Conservation (phyloP, 1,140 invertebrate genomes). For the Stegodyphus dumicola region DNA sequence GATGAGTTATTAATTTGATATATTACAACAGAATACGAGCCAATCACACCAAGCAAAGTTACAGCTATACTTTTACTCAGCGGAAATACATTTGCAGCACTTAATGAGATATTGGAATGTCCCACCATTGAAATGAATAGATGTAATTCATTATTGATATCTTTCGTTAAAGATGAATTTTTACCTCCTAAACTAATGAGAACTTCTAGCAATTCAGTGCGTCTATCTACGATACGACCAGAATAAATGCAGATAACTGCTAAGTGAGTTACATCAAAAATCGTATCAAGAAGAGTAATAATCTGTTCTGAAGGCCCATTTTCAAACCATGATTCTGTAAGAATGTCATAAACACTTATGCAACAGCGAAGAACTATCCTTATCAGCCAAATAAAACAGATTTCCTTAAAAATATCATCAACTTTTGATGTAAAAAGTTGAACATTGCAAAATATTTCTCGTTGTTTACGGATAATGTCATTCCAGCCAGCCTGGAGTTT, state of each 20-base stretch:
- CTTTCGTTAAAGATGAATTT: background rate
- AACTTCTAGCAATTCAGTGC: background rate
- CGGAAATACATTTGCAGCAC: slow-evolving; percentile 22
- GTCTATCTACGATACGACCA: slow-evolving; percentile 13
- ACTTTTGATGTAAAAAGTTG: background rate
- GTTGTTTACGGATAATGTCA: background rate
- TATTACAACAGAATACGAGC: slow-evolving; percentile 32
- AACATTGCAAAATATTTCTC: slow-evolving; percentile 1
- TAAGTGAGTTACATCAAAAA: slow-evolving; percentile 11
- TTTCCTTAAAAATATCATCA: slow-evolving; percentile 1
- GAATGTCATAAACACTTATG: slow-evolving; percentile 15
- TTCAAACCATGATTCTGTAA: background rate
- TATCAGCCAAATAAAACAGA: slow-evolving; percentile 12
- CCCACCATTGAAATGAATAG: slow-evolving; percentile 25
- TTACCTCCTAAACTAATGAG: background rate
- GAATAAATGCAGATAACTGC: background rate
- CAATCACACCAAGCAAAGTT: slow-evolving; percentile 25
- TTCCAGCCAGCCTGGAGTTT: no score
- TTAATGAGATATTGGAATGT: slow-evolving; percentile 27
- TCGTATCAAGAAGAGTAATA: background rate
- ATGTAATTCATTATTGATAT: slow-evolving; percentile 9
- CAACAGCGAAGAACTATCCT: slow-evolving; percentile 7
- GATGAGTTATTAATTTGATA: background rate
- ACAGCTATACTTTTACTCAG: slow-evolving; percentile 21
- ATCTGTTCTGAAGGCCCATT: background rate